Percentiles rank a stretch among this genome's conserved stretches.
Evolutionary conservation across 2,888 invertebrate genomes (phyloP).

Genomic region (Lapara coniferarum): DNA sequence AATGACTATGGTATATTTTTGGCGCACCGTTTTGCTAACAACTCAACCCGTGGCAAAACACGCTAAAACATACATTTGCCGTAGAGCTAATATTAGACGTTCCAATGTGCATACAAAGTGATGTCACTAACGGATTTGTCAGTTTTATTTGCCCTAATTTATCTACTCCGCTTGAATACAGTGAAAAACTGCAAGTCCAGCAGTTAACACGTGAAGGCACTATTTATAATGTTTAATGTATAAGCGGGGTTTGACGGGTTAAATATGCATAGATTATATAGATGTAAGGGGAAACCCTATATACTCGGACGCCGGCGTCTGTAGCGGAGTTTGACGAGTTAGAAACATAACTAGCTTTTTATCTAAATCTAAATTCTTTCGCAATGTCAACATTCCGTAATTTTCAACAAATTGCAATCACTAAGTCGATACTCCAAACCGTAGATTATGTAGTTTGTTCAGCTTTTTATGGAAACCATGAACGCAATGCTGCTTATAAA

Average conservation of each 20-base stretch:
- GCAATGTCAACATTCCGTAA: not conserved
- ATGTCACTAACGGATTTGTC: slow-evolving; percentile 52
- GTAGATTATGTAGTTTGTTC: no score
- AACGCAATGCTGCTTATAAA: not conserved
- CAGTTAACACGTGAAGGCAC: not conserved
- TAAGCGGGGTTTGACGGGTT: no score
- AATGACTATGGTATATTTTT: not conserved
- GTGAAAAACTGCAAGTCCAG: not conserved
- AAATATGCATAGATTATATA: no score
- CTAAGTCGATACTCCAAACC: no score
- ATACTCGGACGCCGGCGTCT: no score
- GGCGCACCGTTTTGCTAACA: slow-evolving; percentile 21
- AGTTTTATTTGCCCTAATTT: slow-evolving; percentile 33
- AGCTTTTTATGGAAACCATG: not conserved
- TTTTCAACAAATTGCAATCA: not conserved
- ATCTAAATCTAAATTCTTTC: no score
- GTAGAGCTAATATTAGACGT: slow-evolving; percentile 59
- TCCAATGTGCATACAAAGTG: slow-evolving; percentile 51
- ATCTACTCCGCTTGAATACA: slow-evolving; percentile 16
- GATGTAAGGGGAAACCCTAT: no score
- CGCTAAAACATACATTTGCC: slow-evolving; percentile 53
- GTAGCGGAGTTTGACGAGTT: no score
- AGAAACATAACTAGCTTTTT: not conserved
- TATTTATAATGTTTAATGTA: no score
- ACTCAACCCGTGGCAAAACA: slow-evolving; percentile 49